Evolutionary conservation across 2,888 invertebrate species (phyloP), one percentile per base, ranked within the genome.

Genomic region (Scrobipalpa atriplicella): DNA sequence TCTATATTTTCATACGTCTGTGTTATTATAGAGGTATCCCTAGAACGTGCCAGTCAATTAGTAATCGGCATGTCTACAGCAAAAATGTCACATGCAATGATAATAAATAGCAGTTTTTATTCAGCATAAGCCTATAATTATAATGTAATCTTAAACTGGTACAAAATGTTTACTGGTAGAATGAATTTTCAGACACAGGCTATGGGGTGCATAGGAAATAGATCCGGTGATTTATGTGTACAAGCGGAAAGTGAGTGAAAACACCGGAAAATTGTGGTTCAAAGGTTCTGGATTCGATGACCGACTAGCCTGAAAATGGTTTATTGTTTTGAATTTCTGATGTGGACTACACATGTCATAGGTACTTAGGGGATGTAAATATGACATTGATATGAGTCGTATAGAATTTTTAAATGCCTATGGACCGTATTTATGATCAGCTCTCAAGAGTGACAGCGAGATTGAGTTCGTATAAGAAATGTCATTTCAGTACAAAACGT

Each of bases 41-140:
- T 39, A 70, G 68, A 73, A 71, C 73, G 75, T 70, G 72, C 70
- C 66, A 75, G 72, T 78, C 77, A 80, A 80, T 81, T 79, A 77
- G 80, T 79, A 81, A 81, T 83, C 80, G 75, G 69, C 76, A 76
- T 78, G 76, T 80, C 78, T 69, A 71, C 69, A 72, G 78, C 79
- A 82, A 79, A 81, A 79, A 83, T 86, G 87, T 89, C 86, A 77
- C 75, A 73, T 75, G 81, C 78, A 83, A 87, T 86, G 84, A 85
- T 85, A 86, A 87, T 90, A 89, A 89, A 89, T 81, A 75, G 67
- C 76, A 71, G 71, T 74, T 74, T 87, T 89, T 86, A 87, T 84
- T 72, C 70, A 73, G 66, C 65, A 65, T 69, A 73, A 76, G 78
- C 71, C 72, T 68, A n/a, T 38, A 82, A 87, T 87, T 87, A 89